Percentiles rank a stretch among this genome's conserved stretches.
Evolutionary conservation across 2,888 invertebrate species (phyloP).

Genomic region (Leptinotarsa rubiginosa): DNA sequence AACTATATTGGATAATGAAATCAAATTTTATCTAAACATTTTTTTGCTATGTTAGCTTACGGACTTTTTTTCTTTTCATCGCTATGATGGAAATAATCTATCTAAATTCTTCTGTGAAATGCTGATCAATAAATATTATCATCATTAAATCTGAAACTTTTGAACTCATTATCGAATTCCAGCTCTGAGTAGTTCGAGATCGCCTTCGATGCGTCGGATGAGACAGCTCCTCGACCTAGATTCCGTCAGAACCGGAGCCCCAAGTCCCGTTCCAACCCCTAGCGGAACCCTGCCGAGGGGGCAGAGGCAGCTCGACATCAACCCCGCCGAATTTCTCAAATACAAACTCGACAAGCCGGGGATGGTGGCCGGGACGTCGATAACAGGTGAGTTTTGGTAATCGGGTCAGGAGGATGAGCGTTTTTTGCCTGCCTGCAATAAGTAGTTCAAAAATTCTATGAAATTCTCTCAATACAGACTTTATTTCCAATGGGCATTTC

Average conservation of each 20-base stretch:
- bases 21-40: no score
- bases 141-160: neutral
- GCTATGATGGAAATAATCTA: no score
- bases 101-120: no score
- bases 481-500: no score
- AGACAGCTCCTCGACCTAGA: slow-evolving; percentile 83
- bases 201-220: slow-evolving; percentile 84
- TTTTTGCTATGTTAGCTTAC: no score
- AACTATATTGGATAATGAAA: no score
- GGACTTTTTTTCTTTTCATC: no score
- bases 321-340: slow-evolving; percentile 92
- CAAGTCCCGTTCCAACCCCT: slow-evolving; percentile 82
- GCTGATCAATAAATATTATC: neutral
- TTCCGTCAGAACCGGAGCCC: slow-evolving; percentile 67
- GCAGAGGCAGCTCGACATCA: slow-evolving; percentile 85
- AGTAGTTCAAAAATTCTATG: no score
- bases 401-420: slow-evolving; percentile 12
- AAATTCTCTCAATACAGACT: no score
- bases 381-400: slow-evolving; percentile 57
- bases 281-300: slow-evolving; percentile 81
- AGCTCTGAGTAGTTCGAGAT: slow-evolving; percentile 68
- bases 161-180: slow-evolving; percentile 26
- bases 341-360: slow-evolving; percentile 88
- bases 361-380: slow-evolving; percentile 57
- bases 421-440: no score